phyloP scores from a whole-genome alignment of 2,888 invertebrate genomes.

The Philereme transversata region DNA sequence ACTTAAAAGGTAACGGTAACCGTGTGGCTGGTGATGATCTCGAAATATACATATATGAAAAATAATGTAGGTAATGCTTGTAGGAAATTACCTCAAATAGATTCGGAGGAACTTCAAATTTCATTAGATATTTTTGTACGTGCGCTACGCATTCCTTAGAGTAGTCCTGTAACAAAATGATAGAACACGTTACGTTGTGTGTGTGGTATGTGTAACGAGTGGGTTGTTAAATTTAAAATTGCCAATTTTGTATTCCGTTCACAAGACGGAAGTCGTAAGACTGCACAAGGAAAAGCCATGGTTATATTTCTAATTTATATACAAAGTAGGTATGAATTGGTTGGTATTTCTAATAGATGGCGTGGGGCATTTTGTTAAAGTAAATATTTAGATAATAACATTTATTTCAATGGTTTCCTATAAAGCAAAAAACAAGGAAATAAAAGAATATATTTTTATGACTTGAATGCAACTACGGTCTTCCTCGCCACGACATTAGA shows the following conservation, averaged over 20 bases:
- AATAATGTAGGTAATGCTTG: not conserved
- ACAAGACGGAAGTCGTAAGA: constrained; percentile 26
- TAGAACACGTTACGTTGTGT: constrained; percentile 15
- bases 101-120: constrained; percentile 98
- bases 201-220: not conserved
- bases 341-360: not conserved
- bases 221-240: constrained; percentile 22
- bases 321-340: constrained; percentile 7
- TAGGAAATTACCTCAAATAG: constrained; percentile 94
- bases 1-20: not conserved
- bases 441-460: not conserved
- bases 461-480: not conserved
- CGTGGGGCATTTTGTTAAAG: not conserved
- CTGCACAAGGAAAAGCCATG: constrained; percentile 18
- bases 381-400: no score
- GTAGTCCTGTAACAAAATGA: constrained; percentile 92
- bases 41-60: not conserved
- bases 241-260: constrained; percentile 30
- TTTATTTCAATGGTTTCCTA: no score
- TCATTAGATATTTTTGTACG: constrained; percentile 98
- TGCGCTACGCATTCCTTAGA: constrained; percentile 98
- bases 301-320: constrained; percentile 19
- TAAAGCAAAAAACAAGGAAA: constrained; percentile 1
- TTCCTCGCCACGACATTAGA: not conserved
- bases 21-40: not conserved